A percentile compares a stretch with the other conserved stretches of the same genome.
phyloP scores from a whole-genome alignment of 2,797 vertebrate species.

The Tarsius wallacei region DNA sequence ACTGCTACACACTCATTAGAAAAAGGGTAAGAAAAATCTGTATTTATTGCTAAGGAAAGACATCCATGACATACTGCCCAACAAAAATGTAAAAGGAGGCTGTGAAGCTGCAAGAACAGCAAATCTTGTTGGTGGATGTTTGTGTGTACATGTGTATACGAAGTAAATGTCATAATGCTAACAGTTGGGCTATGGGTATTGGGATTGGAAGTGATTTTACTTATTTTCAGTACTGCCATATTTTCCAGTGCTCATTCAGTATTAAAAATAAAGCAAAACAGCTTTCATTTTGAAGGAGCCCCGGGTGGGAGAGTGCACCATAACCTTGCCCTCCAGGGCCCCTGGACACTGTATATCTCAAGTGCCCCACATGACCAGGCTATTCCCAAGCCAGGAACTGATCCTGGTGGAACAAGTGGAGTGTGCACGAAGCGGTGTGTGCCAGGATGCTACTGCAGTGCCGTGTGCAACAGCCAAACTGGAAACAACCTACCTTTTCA shows the following conservation, averaged over 20 bases:
- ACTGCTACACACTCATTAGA: not conserved
- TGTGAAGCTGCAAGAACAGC: not conserved
- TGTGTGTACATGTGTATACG: not conserved
- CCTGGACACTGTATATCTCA: too few species aligned
- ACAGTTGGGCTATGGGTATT: not conserved
- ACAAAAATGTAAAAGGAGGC: not conserved
- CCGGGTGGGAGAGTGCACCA: not conserved
- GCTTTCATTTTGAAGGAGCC: conserved; percentile 4
- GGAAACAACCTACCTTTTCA: not conserved
- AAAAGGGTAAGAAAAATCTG: not conserved
- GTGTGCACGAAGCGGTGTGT: accelerated
- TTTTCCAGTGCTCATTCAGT: not conserved
- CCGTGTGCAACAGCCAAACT: not conserved
- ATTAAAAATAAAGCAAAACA: not conserved
- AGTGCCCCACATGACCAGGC: not conserved
- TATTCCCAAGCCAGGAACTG: not conserved
- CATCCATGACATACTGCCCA: not conserved
- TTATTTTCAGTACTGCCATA: not conserved
- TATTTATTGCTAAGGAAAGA: not conserved
- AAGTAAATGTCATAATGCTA: not conserved
- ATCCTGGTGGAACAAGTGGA: not conserved
- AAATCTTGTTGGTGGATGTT: not conserved
- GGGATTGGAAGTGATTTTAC: not conserved
- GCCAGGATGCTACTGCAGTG: not conserved
- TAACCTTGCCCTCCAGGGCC: not conserved